Evolutionary conservation across 1,140 invertebrate species (phyloP).

Genomic region (Calliphora vicina): DNA sequence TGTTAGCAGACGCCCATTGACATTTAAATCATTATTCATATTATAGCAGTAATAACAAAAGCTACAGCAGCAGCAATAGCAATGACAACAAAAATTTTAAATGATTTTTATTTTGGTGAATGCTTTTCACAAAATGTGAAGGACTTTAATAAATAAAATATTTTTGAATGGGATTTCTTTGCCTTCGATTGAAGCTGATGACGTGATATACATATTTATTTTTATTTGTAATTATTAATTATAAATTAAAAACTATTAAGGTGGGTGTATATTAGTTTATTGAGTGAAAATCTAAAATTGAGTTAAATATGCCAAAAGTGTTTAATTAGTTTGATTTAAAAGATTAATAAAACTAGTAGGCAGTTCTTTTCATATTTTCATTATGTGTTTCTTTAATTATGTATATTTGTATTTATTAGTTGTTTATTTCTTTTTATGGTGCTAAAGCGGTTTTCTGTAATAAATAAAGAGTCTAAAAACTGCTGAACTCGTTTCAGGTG

Average conservation of each 20-base stretch:
- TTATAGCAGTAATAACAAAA: background rate
- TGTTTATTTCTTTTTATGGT: background rate
- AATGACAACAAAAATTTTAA: background rate
- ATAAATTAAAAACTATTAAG: background rate
- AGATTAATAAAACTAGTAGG: background rate
- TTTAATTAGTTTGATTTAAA: background rate
- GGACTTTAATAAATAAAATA: background rate
- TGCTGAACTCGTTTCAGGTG: background rate
- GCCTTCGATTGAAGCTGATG: too few species aligned
- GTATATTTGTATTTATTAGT: too few species aligned
- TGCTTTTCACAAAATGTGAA: constrained; percentile 2
- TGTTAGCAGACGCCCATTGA: constrained; percentile 14
- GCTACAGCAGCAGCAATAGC: background rate
- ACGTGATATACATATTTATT: background rate
- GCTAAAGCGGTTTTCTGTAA: too few species aligned
- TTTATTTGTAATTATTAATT: background rate
- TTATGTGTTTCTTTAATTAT: too few species aligned
- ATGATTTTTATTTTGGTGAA: background rate
- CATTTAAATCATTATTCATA: constrained; percentile 17
- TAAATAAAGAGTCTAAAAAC: background rate
- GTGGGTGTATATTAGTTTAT: background rate
- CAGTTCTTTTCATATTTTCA: background rate
- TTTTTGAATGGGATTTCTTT: background rate
- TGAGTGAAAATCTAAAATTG: background rate
- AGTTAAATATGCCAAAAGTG: background rate